A percentile compares a stretch with the other conserved stretches of the same genome.
Conservation (phyloP, 1,140 invertebrate genomes). For the Hypothenemus hampei region DNA sequence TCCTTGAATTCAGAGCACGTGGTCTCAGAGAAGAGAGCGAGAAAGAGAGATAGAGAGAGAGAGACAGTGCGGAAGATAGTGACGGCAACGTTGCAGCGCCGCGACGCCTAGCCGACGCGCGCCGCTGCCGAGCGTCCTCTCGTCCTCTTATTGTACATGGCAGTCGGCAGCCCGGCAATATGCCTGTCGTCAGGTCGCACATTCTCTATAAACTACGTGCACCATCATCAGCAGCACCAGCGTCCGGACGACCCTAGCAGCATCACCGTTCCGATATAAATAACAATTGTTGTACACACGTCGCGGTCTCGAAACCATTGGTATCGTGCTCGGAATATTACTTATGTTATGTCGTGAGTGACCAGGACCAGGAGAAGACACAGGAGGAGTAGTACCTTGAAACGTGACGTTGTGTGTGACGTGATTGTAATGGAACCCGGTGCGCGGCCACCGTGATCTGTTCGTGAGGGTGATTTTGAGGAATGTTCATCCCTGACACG, state of each 20-base stretch:
- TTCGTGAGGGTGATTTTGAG: slow-evolving; percentile 47
- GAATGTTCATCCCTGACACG: slow-evolving; percentile 76
- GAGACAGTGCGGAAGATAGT: slow-evolving; percentile 3
- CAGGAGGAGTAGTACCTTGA: slow-evolving; percentile 12
- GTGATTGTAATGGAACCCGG: slow-evolving; percentile 37
- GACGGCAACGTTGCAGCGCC: slow-evolving; percentile 4
- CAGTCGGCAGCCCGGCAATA: slow-evolving; percentile 19
- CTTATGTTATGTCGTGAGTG: background rate
- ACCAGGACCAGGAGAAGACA: too few species aligned
- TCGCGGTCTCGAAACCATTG: too few species aligned
- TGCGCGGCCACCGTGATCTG: slow-evolving; percentile 31
- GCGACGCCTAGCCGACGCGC: slow-evolving; percentile 12
- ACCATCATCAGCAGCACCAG: too few species aligned
- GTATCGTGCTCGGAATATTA: too few species aligned
- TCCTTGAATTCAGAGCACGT: background rate
- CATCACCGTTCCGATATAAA: slow-evolving; percentile 24
- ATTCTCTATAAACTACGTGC: slow-evolving; percentile 12
- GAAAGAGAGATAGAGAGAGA: background rate
- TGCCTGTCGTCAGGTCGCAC: slow-evolving; percentile 14
- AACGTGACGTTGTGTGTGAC: slow-evolving; percentile 4
- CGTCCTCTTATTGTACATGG: slow-evolving; percentile 9
- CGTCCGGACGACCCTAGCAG: slow-evolving; percentile 25
- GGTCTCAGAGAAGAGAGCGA: background rate
- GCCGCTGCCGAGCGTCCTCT: slow-evolving; percentile 15
- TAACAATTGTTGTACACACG: slow-evolving; percentile 11